Evolutionary conservation across 2,888 invertebrate genomes (phyloP), one percentile per base, ranked within the genome.

Genomic region (Amiota mariae): DNA sequence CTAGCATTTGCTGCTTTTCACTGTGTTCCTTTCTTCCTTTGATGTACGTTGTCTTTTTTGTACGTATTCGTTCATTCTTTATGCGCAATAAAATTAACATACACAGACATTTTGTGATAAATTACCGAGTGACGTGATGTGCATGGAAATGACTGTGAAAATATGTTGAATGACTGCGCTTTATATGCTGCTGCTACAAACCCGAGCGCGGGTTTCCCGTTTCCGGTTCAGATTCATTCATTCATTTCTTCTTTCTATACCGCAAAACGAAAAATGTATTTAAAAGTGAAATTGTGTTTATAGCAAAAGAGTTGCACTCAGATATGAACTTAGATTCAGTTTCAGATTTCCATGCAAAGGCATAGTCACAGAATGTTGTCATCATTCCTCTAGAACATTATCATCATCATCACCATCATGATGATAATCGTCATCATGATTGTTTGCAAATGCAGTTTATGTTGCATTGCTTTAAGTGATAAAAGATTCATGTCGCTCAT

Each of bases 1-100:
- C 67, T 18, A 36, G 36, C 36, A 18, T 51, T 24, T 68, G 24
- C 67, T 54, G 54, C 67, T 68, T 66, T 66, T 66, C 46, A 64
- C n/a, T 47, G n/a, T 48, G 48, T 15, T 18, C 18, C 49, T 66
- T 48, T 49, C 48, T 66, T 66, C 20, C 11, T 59, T 12, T 36
- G 59, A 8, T 20, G 20, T 59, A 20, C 18, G 59, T 59, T 9
- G 6, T 56, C 56, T 54, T 51, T 20, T 68, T 59, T 66, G 18
- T 67, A 18, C 48, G 24, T 78, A 76, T 84, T 47, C 36, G 47
- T 56, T 63, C 81, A 79, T 80, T 77, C 81, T 87, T 87, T 85
- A 87, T 85, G 80, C 79, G 84, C 88, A 85, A 87, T 88, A 88
- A 88, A 88, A 88, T 88, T 88, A 88, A 88, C 88, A 87, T 87